phyloP scores from a whole-genome alignment of 2,113 vertebrate species.

The Brachypodius melanocephalos region DNA sequence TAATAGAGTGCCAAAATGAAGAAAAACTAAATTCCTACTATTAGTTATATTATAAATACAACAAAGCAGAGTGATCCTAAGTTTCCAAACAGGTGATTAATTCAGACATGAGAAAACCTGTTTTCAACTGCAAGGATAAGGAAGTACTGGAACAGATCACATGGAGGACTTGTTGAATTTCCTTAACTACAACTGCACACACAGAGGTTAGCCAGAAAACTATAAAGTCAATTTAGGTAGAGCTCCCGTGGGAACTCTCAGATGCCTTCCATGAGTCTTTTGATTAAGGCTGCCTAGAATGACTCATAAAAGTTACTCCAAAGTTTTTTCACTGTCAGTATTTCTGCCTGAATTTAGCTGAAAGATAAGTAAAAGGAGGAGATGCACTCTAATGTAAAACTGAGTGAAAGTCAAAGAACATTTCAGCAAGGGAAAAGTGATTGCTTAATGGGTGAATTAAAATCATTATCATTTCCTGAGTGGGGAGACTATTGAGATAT shows the following conservation, averaged over 20 bases:
- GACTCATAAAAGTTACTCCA: neutral
- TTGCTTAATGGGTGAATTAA: constrained; percentile 9
- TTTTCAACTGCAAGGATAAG: neutral
- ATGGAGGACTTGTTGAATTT: neutral
- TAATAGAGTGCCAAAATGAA: neutral
- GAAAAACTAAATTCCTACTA: neutral
- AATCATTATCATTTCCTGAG: neutral
- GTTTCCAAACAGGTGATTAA: neutral
- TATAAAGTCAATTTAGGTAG: neutral
- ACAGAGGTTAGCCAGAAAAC: neutral
- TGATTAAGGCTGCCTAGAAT: neutral
- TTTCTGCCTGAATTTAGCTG: neutral
- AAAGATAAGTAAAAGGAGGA: neutral
- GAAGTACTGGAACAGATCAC: neutral
- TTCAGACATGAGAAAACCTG: neutral
- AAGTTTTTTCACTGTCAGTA: neutral
- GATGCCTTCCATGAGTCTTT: neutral
- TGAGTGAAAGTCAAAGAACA: neutral
- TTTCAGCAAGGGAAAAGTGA: neutral
- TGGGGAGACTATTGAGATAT: neutral
- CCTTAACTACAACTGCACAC: neutral
- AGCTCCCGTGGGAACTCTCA: neutral
- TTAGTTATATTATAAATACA: neutral
- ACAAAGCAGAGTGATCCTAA: neutral
- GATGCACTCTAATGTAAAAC: neutral